Evolutionary conservation across 2,797 vertebrate species (phyloP).

Genomic region (Phoeniculus purpureus): DNA sequence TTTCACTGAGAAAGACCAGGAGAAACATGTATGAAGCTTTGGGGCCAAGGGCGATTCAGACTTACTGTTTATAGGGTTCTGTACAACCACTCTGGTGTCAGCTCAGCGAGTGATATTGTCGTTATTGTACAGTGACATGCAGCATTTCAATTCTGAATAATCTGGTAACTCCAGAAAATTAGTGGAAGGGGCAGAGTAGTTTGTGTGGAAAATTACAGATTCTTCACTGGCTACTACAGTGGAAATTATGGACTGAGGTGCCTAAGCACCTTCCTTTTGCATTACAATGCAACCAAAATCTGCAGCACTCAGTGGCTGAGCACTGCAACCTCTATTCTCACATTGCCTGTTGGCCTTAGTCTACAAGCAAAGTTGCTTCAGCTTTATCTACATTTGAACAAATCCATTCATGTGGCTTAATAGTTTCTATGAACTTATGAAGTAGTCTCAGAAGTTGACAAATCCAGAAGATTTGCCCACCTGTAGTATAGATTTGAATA

Average conservation of each 20-base stretch:
- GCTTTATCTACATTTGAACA: background rate
- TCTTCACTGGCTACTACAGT: background rate
- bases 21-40: background rate
- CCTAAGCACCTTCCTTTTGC: background rate
- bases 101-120: background rate
- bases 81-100: background rate
- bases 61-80: background rate
- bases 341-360: background rate
- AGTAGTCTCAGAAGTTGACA: background rate
- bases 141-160: background rate
- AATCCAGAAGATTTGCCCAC: background rate
- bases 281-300: background rate
- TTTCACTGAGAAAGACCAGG: background rate
- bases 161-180: background rate
- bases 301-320: background rate
- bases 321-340: background rate
- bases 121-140: background rate
- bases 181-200: background rate
- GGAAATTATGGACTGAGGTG: background rate
- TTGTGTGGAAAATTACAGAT: background rate
- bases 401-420: background rate
- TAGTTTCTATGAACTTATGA: background rate
- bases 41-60: background rate
- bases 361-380: background rate
- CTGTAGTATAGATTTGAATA: constrained; percentile 1